Base-by-base conservation (phyloP, 2,888 invertebrate species). In the Petrophora chlorosata region DNA sequence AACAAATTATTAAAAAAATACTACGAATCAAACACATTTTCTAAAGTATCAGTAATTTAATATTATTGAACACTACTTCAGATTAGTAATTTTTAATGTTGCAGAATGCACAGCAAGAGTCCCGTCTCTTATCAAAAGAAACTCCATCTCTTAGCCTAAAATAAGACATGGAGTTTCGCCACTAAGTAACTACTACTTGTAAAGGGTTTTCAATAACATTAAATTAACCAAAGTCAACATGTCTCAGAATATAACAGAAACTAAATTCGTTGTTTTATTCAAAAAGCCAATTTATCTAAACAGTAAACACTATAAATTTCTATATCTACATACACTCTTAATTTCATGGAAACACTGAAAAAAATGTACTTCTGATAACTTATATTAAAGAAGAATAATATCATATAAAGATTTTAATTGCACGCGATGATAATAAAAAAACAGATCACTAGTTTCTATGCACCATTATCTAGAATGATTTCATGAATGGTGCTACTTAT, bases 191-290 rank as follows among this genome's bases (percentile, higher is more conserved):
- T n/a, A n/a, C n/a, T n/a, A n/a, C n/a, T n/a, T n/a, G n/a, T n/a
- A 4, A 19, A 4, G 7, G 19, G 7, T 19, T 19, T 19, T 19
- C 19, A 19, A 5, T 2, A 19, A 1, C 7, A 19, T 1, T 19
- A 2, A 1, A 19, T 1, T 19, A 19, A 1, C 5, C 4, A 19
- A 19, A 1, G 7, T 5, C 19, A 19, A 19, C 5, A 19, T 19
- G 7, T 5, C 7, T 2, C 4, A 19, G 19, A 5, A 4, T 5
- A 7, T 23, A 35, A 14, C 34, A n/a, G 15, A 40, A 46, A 16
- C 7, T 12, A 10, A 47, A 47, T 47, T 54, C 54, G 54, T 50
- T 54, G 54, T 54, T 34, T 41, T 12, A 28, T 36, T 28, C 7
- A 40, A 36, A 47, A 36, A 36, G 35, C 35, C 41, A 41, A 47